Base-by-base conservation (phyloP, 2,113 vertebrate species). In the Crotalus horridus region DNA sequence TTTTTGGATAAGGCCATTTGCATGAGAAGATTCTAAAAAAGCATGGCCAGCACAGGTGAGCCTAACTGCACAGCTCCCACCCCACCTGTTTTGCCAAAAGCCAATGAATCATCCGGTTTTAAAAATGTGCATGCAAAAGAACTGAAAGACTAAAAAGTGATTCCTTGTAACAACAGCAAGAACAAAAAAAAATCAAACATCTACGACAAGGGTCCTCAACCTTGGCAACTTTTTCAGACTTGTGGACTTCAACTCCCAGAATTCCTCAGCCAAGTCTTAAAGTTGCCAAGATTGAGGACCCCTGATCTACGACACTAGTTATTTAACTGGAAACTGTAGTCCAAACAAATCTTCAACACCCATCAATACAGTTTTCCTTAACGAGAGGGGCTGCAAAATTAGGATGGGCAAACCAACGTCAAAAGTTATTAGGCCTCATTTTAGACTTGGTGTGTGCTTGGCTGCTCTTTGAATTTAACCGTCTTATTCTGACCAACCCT, bases 401-500 rank as follows among this genome's bases (percentile, higher is more conserved):
- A 94, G 46, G 74, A 58, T 94, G 95, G 95, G 95, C 93, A 95
- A 86, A 93, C 33, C 56, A 87, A 55, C 21, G 69, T 55, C 90
- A 26, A 94, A 81, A 96, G 95, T 58, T 95, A 96, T 94, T 95
- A 94, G 95, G 87, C 96, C 94, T 96, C 96, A 97, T 89, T 94
- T 94, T 81, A 94, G 95, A 96, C 96, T 94, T 95, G 94, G 95
- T 93, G 95, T 94, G 89, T 92, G 90, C 93, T 94, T 96, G 55
- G 94, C 94, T 97, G 93, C 96, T 96, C 95, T 96, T 95, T 91
- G 96, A 93, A 97, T 96, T 90, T 95, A 54, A 46, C 95, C 96
- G 93, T 15, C 94, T 91, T 95, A 93, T 95, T 96, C 96, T 94
- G 96, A 96, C 92, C 96, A 87, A 89, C 95, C 92, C 93, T 96